Percentiles rank a stretch among this genome's conserved stretches.
Evolutionary conservation across 2,888 invertebrate genomes (phyloP).

Genomic region (Amphimallon solstitiale): DNA sequence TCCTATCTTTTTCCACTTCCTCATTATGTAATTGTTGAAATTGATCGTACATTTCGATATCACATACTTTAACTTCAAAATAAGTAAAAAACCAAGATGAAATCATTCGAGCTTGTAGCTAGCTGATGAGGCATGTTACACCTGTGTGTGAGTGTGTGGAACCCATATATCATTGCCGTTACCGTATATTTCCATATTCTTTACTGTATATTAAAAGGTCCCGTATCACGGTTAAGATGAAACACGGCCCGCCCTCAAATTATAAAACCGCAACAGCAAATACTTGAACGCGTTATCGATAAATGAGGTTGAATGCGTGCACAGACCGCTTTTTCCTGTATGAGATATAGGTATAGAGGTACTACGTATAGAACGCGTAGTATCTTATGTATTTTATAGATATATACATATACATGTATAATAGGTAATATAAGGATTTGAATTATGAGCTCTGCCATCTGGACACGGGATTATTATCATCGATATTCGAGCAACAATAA

Average conservation of each 20-base stretch:
- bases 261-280: slow-evolving; percentile 57
- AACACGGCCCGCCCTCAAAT: slow-evolving; percentile 57
- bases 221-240: slow-evolving; percentile 20
- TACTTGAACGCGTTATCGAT: slow-evolving; percentile 44
- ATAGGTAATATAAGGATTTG: slow-evolving; percentile 58
- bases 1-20: too few relatives aligned
- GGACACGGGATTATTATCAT: slow-evolving; percentile 58
- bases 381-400: too few relatives aligned
- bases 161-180: too few relatives aligned
- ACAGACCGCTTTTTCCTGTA: not conserved
- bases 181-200: too few relatives aligned
- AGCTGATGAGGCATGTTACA: too few relatives aligned
- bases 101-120: too few relatives aligned
- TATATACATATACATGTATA: not conserved
- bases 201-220: slow-evolving; percentile 12
- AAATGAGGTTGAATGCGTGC: not conserved
- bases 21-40: too few relatives aligned
- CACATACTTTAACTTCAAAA: too few relatives aligned
- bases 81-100: too few relatives aligned
- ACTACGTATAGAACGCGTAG: too few relatives aligned
- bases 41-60: too few relatives aligned
- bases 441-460: slow-evolving; percentile 59
- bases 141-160: too few relatives aligned
- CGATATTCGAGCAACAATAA: slow-evolving; percentile 60
- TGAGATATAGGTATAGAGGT: not conserved